Evolutionary conservation across 2,888 invertebrate species (phyloP).

Genomic region (Hemistola chrysoprasaria): DNA sequence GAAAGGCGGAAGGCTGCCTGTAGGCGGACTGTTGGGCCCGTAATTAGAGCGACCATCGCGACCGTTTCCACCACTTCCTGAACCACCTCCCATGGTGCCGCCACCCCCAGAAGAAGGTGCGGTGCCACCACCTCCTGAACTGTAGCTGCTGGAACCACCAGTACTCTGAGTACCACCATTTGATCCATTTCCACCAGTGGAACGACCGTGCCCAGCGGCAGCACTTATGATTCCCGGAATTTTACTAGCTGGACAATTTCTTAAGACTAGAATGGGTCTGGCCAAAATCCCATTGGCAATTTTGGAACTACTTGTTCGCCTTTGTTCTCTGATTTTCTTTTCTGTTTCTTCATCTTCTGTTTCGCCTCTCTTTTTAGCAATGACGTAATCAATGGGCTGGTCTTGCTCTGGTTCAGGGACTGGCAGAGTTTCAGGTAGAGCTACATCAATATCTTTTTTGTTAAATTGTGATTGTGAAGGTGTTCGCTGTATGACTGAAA

Average conservation of each 20-base stretch:
- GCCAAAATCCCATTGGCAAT: constrained; percentile 81
- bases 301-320: constrained; percentile 86
- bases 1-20: constrained; percentile 93
- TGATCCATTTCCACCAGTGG: constrained; percentile 82
- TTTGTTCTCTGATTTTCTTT: constrained; percentile 85
- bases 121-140: constrained; percentile 79
- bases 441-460: constrained; percentile 76
- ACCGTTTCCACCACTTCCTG: constrained; percentile 89
- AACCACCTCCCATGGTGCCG: constrained; percentile 85
- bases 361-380: constrained; percentile 89
- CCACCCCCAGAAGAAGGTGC: constrained; percentile 84
- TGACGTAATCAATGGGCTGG: constrained; percentile 94
- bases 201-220: constrained; percentile 91
- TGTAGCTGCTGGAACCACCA: constrained; percentile 76
- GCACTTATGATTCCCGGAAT: constrained; percentile 86
- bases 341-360: constrained; percentile 86
- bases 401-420: constrained; percentile 88
- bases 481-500: constrained; percentile 92
- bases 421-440: constrained; percentile 75
- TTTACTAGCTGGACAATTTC: constrained; percentile 81
- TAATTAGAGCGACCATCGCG: constrained; percentile 93
- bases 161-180: constrained; percentile 77
- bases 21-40: constrained; percentile 93
- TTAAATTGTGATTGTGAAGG: constrained; percentile 81
- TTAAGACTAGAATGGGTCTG: constrained; percentile 78